phyloP scores from a whole-genome alignment of 2,888 invertebrate genomes.

The Callyntrura sp. region DNA sequence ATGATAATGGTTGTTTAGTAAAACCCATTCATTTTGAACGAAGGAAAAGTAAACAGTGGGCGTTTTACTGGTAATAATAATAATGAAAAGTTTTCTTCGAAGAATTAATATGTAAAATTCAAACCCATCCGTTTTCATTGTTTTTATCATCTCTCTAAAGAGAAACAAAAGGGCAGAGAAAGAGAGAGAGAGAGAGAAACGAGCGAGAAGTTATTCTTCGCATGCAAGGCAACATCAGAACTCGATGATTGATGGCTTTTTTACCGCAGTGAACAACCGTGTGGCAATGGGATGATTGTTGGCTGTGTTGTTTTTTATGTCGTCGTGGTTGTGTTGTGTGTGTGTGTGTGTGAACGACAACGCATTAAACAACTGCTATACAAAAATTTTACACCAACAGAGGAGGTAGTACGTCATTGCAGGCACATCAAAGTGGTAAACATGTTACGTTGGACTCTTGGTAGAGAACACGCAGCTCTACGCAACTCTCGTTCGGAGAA shows the following conservation, averaged over 20 bases:
- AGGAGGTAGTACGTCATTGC: neutral
- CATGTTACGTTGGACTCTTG: neutral
- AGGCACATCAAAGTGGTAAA: neutral
- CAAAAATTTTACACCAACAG: constrained; percentile 33
- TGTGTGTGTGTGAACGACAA: neutral
- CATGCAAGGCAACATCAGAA: constrained; percentile 26
- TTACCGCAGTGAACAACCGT: constrained; percentile 27
- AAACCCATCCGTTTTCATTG: constrained; percentile 51
- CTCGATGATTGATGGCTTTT: constrained; percentile 55
- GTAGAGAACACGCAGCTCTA: neutral
- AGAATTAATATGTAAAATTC: constrained; percentile 70
- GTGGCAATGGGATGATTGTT: neutral
- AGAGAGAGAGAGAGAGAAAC: neutral
- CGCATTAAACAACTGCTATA: constrained; percentile 32
- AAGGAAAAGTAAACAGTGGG: constrained; percentile 71
- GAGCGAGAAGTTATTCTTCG: neutral
- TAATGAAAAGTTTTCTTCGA: constrained; percentile 66
- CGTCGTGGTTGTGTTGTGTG: neutral
- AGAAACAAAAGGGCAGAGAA: neutral
- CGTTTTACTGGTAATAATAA: constrained; percentile 59
- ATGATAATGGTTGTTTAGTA: constrained; percentile 34
- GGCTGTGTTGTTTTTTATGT: too few relatives aligned
- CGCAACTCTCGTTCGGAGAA: neutral
- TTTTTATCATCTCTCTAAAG: constrained; percentile 3
- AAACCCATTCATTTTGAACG: constrained; percentile 48